Conservation (phyloP, 2,113 vertebrate species). For the Tursiops truncatus region DNA sequence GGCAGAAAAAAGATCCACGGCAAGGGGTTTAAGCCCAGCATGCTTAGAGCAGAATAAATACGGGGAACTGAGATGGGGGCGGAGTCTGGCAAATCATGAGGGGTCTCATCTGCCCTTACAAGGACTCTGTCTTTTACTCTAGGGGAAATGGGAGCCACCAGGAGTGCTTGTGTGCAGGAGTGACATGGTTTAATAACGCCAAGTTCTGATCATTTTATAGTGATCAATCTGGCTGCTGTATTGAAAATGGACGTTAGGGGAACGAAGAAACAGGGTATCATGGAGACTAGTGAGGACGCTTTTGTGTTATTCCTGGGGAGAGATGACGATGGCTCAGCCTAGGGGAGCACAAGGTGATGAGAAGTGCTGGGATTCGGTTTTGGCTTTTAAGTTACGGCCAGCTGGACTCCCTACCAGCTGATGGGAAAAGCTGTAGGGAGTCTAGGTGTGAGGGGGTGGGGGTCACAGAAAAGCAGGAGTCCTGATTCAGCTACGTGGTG, state of each 20-base stretch:
- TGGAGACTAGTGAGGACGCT: neutral
- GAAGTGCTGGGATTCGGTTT: neutral
- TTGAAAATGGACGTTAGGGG: neutral
- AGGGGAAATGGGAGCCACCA: neutral
- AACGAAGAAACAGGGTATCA: neutral
- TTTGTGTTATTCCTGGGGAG: neutral
- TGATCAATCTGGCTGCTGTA: neutral
- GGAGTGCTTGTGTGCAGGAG: neutral
- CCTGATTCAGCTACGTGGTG: fast-evolving
- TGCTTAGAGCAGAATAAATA: neutral
- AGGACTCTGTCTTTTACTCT: neutral
- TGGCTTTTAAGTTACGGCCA: neutral
- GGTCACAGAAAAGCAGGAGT: neutral
- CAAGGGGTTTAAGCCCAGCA: neutral
- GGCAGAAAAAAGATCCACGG: neutral
- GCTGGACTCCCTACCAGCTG: neutral
- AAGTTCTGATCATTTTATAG: neutral
- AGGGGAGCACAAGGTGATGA: neutral
- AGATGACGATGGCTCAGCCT: neutral
- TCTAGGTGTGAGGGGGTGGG: neutral
- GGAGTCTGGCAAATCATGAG: neutral
- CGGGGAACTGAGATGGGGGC: fast-evolving
- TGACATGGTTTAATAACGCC: neutral
- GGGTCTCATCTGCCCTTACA: fast-evolving
- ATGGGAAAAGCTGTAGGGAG: neutral